Base-by-base conservation (phyloP, 2,113 vertebrate species). In the Hypanus sabinus region DNA sequence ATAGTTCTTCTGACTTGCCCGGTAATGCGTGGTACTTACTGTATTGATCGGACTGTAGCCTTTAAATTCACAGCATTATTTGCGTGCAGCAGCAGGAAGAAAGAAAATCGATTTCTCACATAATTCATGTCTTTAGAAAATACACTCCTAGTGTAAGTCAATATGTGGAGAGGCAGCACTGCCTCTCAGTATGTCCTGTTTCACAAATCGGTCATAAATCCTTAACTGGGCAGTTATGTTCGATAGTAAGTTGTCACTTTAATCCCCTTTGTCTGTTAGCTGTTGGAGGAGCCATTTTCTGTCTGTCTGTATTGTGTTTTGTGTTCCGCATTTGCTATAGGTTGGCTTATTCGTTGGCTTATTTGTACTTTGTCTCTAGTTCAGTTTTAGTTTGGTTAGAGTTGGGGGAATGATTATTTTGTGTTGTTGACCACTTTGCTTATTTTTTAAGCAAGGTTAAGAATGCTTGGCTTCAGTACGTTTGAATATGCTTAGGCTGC, bases 31-130 rank as follows among this genome's bases (percentile, higher is more conserved):
- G 24, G 68, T 92, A 36, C 38, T 92, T 24, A 71, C 24, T n/a
- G 22, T 92, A 92, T 92, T 92, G 90, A 92, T 92, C 68, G 71
- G 46, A 92, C 65, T 71, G 65, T n/a, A 92, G 90, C 20, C 65
- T 91, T 91, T 38, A 38, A 92, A 92, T 70, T 88, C 33, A 36
- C 57, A 7, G 4, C 24, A 76, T 76, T n/a, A 76, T 76, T n/a
- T 70, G 68, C 55, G 16, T 88, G 5, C 57, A n/a, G 83, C 83
- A 0, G 27, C 27, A 85, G 27, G 55, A 62, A 88, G 30, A n/a
- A 88, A 14, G 57, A n/a, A 88, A 88, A 11, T 60, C 22, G 9
- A 57, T 11, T 87, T 85, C 46, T 10, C 83, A 60, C 57, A 62
- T 88, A 88, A 88, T 88, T 88, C 30, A 62, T 3, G 30, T 6